Conservation (phyloP, 1,140 invertebrate genomes). For the Euborellia annulipes region DNA sequence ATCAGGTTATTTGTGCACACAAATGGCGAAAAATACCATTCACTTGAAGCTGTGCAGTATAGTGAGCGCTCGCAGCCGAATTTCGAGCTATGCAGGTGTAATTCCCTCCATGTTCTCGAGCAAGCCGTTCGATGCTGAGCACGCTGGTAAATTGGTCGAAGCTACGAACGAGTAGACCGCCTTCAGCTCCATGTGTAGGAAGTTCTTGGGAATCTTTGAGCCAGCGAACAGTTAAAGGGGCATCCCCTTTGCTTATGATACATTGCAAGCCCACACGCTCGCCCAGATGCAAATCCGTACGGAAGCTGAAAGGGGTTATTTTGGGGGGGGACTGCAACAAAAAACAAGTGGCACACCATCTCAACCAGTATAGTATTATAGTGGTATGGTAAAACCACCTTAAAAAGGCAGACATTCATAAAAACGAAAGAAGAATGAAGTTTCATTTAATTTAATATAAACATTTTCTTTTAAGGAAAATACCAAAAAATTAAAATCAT, state of each 20-base stretch:
- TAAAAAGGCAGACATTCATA: no score
- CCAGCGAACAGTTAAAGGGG: conserved; percentile 34
- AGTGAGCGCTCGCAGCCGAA: conserved; percentile 28
- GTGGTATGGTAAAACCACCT: no score
- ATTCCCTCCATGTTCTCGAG: conserved; percentile 29
- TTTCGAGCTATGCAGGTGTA: conserved; percentile 39
- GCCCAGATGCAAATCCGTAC: conserved; percentile 25
- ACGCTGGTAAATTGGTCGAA: conserved; percentile 20
- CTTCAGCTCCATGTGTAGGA: not conserved
- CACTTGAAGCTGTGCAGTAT: conserved; percentile 32
- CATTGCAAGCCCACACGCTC: conserved; percentile 31
- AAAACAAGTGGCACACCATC: not conserved
- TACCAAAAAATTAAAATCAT: no score
- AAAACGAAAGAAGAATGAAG: no score
- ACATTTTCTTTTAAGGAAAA: no score
- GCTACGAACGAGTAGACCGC: conserved; percentile 15
- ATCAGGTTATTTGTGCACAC: no score
- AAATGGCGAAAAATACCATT: conserved; percentile 28
- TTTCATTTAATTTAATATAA: no score
- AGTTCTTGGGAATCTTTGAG: conserved; percentile 25
- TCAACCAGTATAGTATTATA: no score
- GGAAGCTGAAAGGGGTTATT: conserved; percentile 32
- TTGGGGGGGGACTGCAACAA: conserved; percentile 30
- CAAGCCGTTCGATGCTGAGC: conserved; percentile 22
- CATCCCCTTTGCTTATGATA: conserved; percentile 34